Evolutionary conservation across 2,797 vertebrate species (phyloP).

Genomic region (Acanthiza pusilla): DNA sequence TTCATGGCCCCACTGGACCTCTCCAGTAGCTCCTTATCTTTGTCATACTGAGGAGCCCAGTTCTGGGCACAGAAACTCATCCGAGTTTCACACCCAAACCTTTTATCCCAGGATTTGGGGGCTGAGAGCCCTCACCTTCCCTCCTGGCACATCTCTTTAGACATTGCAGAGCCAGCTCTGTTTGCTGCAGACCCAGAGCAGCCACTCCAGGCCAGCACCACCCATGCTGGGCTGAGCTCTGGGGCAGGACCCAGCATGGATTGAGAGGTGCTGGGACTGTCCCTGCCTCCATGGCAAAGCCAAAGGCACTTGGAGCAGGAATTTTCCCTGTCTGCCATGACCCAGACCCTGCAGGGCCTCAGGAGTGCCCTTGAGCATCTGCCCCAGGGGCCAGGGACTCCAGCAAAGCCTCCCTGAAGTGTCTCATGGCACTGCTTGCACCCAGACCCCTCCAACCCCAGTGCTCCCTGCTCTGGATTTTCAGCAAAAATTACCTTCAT

Average conservation of each 20-base stretch:
- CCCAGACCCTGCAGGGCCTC: background rate
- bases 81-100: background rate
- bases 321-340: background rate
- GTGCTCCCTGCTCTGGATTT: background rate
- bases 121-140: background rate
- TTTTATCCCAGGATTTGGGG: background rate
- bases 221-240: background rate
- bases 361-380: background rate
- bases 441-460: background rate
- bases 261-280: background rate
- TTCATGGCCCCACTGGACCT: too few species aligned
- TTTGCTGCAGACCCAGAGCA: background rate
- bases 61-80: background rate
- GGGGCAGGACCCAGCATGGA: background rate
- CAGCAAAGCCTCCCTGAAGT: background rate
- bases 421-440: fast-evolving
- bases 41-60: background rate
- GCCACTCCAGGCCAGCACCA: too few species aligned
- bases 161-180: background rate
- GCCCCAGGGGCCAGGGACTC: fast-evolving
- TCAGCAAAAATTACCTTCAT: background rate
- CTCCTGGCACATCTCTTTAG: background rate
- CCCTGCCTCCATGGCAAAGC: background rate
- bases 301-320: background rate
- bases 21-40: background rate